Percentiles rank a stretch among this genome's conserved stretches.
phyloP scores from a whole-genome alignment of 2,797 vertebrate species.

The Microctenopoma stevenorrisi region DNA sequence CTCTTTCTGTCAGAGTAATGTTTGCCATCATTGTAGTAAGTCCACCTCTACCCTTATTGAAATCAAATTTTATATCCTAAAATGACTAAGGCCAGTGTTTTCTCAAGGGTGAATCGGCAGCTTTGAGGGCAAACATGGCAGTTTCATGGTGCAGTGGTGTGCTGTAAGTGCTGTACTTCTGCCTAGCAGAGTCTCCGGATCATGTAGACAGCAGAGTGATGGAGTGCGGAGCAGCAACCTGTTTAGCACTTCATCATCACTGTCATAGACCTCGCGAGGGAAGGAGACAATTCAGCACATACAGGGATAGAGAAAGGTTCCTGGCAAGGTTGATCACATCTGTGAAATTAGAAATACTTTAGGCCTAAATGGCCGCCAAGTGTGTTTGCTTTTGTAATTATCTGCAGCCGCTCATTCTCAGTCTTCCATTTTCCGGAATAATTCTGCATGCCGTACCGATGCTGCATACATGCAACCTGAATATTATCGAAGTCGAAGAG shows the following conservation, averaged over 20 bases:
- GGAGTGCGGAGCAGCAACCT: slow-evolving; percentile 63
- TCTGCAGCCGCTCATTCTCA: slow-evolving; percentile 56
- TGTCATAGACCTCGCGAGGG: slow-evolving; percentile 61
- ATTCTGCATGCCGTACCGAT: slow-evolving; percentile 36
- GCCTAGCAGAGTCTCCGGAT: slow-evolving; percentile 52
- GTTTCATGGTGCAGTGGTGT: slow-evolving; percentile 70
- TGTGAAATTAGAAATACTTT: slow-evolving; percentile 84
- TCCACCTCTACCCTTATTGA: slow-evolving; percentile 42
- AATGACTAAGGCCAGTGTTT: slow-evolving; percentile 62
- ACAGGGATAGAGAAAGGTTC: slow-evolving; percentile 53
- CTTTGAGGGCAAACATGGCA: slow-evolving; percentile 70
- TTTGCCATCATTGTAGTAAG: slow-evolving; percentile 46
- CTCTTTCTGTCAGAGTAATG: slow-evolving; percentile 57
- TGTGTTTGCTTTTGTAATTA: slow-evolving; percentile 78
- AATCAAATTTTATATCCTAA: slow-evolving; percentile 63
- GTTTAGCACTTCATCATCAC: slow-evolving; percentile 77
- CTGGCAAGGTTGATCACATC: slow-evolving; percentile 76
- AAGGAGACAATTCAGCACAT: slow-evolving; percentile 48
- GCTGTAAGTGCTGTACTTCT: slow-evolving; percentile 36
- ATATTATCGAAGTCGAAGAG: slow-evolving; percentile 72
- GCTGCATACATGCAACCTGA: slow-evolving; percentile 48
- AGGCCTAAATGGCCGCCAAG: slow-evolving; percentile 66
- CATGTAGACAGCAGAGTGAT: slow-evolving; percentile 65
- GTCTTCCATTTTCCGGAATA: slow-evolving; percentile 35
- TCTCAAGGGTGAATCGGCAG: slow-evolving; percentile 70